Conservation (phyloP, 1,140 invertebrate species). For the Leptopilina boulardi region DNA sequence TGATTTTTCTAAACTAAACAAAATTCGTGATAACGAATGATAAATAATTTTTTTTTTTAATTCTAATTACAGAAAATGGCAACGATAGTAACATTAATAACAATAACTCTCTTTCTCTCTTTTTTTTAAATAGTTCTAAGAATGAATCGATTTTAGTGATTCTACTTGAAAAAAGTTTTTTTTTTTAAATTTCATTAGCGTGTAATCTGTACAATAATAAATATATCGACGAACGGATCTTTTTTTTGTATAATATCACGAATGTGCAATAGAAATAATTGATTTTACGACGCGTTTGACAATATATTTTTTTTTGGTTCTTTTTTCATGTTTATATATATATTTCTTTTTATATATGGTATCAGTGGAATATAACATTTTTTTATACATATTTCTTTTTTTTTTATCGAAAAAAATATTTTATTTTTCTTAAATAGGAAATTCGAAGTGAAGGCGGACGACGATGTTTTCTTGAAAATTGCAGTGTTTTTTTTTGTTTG, state of each 20-base stretch:
- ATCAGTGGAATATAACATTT: too few species aligned
- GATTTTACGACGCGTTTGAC: background rate
- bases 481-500: background rate
- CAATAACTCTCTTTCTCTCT: constrained; percentile 41
- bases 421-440: background rate
- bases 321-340: background rate
- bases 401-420: constrained; percentile 4
- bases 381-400: background rate
- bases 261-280: constrained; percentile 8
- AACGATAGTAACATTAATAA: constrained; percentile 52
- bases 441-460: background rate
- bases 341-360: background rate
- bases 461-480: constrained; percentile 4
- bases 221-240: constrained; percentile 12
- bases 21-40: constrained; percentile 18
- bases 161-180: constrained; percentile 7
- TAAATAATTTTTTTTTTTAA: background rate
- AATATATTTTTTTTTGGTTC: constrained; percentile 20
- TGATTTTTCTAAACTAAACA: constrained; percentile 5
- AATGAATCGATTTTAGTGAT: constrained; percentile 15
- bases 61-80: constrained; percentile 36
- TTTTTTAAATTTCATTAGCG: background rate
- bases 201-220: constrained; percentile 26
- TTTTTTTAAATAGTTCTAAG: background rate
- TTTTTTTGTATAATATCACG: background rate